Evolutionary conservation across 2,797 vertebrate genomes (phyloP), one percentile per base, ranked within the genome.

Genomic region (Salarias fasciatus): DNA sequence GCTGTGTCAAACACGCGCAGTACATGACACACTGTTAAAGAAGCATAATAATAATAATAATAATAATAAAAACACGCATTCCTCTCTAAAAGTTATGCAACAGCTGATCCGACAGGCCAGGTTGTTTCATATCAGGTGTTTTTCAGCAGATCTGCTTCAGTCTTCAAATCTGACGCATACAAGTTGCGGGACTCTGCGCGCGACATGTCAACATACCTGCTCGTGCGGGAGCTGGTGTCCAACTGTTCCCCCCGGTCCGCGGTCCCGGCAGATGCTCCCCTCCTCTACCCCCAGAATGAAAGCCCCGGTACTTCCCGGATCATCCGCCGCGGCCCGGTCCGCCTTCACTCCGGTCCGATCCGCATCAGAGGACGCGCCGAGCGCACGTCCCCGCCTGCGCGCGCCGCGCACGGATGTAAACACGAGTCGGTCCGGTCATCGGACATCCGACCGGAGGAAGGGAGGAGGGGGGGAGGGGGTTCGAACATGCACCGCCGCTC

Each of bases 361-460:
- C n/a, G 77, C 65, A 64, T 13, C 61, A 18, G 51, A 53, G 35
- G 29, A 11, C 53, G 54, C 18, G 6, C 64, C 58, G 68, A 64
- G 4, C 72, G 18, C 18, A 24, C 18, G 18, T 43, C 62, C 58
- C 48, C 59, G 47, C 58, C 60, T 58, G 41, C 28, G 4, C 6
- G 29, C 18, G 18, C n/a, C 44, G 18, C 6, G 29, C 18, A 18
- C n/a, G 44, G 18, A 64, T 63, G 82, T 74, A 80, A 87, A 85
- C 84, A 82, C 56, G 72, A 45, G 47, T 64, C 64, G 18, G 18
- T 76, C 77, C 55, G 30, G 12, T 64, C 35, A 18, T 44, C 65
- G 85, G 80, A 84, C 84, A 82, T 86, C 84, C 78, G 82, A 85
- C 72, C 11, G 9, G 49, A n/a, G n/a, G n/a, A n/a, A n/a, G n/a